Evolutionary conservation across 2,113 vertebrate genomes (phyloP).

Genomic region (Rhombomys opimus): DNA sequence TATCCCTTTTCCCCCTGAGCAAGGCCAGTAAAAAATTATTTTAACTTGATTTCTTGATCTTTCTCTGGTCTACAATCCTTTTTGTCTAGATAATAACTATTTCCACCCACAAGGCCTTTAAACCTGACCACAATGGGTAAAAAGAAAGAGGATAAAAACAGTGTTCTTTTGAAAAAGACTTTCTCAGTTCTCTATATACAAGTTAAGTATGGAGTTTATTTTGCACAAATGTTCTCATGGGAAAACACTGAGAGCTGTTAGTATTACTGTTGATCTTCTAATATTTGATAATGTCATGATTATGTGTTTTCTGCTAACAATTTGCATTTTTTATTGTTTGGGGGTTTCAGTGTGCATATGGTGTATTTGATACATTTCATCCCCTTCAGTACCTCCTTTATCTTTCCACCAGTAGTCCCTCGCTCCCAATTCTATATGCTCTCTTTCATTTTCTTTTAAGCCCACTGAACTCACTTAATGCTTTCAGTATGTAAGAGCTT

Average conservation of each 20-base stretch:
- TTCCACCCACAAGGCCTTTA: not conserved
- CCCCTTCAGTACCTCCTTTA: not conserved
- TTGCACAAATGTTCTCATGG: not conserved
- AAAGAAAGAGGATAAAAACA: not conserved
- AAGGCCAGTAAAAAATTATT: not conserved
- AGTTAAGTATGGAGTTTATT: not conserved
- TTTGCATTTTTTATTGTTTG: not conserved
- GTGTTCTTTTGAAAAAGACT: not conserved
- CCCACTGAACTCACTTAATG: not conserved
- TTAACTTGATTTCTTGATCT: not conserved
- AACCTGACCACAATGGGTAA: not conserved
- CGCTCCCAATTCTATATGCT: no score
- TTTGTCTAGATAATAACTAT: not conserved
- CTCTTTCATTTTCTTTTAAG: not conserved
- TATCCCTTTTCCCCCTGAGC: not conserved
- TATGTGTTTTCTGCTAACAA: not conserved
- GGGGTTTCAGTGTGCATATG: not conserved
- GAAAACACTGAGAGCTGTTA: not conserved
- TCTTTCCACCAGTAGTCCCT: not conserved
- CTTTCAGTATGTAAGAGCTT: not conserved
- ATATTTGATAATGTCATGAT: not conserved
- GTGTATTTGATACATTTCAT: no score
- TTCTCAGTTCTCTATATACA: not conserved
- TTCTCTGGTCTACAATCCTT: not conserved
- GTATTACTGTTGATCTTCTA: not conserved